Conservation (phyloP, 2,113 vertebrate species). For the Rhabdomys dilectus region DNA sequence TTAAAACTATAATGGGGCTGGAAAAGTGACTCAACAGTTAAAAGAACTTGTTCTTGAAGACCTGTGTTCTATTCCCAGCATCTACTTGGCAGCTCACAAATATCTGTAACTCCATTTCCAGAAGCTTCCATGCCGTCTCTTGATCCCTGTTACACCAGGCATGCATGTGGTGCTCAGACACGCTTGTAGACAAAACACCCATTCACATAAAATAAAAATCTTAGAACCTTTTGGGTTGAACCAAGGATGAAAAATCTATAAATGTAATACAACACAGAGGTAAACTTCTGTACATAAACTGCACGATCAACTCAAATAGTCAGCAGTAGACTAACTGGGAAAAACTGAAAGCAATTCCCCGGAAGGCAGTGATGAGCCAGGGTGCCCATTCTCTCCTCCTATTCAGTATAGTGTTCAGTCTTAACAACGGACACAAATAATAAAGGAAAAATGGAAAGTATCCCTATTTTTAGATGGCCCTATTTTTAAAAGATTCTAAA, state of each 20-base stretch:
- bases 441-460: not conserved
- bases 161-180: not conserved
- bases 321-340: not conserved
- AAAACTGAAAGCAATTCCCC: not conserved
- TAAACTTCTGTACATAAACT: not conserved
- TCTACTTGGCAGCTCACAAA: not conserved
- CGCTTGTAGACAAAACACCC: not conserved
- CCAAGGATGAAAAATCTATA: not conserved
- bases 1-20: not conserved
- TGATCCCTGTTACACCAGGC: not conserved
- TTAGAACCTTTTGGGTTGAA: not conserved
- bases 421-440: not conserved
- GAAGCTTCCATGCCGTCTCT: not conserved
- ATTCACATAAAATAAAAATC: not conserved
- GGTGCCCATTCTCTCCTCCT: not conserved
- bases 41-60: not conserved
- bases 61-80: not conserved
- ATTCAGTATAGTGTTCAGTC: not conserved
- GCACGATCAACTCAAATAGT: not conserved
- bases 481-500: not conserved
- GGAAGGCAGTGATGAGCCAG: not conserved
- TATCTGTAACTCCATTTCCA: not conserved
- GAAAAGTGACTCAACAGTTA: not conserved
- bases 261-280: not conserved
- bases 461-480: not conserved